phyloP scores from a whole-genome alignment of 1,140 invertebrate genomes.

The Aphelinus atriplicis region DNA sequence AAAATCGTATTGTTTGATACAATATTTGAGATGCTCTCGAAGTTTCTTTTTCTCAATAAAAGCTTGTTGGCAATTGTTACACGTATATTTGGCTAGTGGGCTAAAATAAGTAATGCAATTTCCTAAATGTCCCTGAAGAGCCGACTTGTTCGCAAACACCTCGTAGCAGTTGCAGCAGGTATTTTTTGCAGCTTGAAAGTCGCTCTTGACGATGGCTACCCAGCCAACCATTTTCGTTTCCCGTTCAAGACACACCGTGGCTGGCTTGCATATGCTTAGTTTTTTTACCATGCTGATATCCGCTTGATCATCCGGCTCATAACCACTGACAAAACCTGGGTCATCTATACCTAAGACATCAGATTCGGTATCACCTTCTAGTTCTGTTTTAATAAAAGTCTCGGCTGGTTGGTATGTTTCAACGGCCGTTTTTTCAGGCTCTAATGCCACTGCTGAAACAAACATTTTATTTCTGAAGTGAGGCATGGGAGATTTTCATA shows the following conservation, averaged over 20 bases:
- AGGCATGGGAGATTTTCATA: no score
- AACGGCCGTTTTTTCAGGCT: no score
- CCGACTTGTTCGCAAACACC: no score
- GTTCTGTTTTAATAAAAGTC: not conserved
- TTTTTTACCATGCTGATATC: not conserved
- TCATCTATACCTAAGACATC: not conserved
- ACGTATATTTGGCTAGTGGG: no score
- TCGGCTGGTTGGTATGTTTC: no score
- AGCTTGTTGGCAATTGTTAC: no score
- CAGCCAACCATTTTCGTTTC: not conserved
- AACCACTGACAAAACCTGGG: not conserved
- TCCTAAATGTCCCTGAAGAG: no score
- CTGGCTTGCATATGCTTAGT: not conserved
- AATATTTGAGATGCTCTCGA: not conserved
- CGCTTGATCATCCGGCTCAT: not conserved
- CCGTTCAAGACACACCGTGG: not conserved
- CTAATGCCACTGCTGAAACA: no score
- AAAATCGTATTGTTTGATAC: not conserved
- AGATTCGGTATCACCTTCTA: not conserved
- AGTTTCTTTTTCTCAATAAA: no score
- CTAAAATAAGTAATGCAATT: no score
- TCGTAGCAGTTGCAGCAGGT: no score
- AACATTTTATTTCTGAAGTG: no score
- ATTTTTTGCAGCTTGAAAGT: not conserved
- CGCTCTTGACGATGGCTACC: not conserved